Base-by-base conservation (phyloP, 2,888 invertebrate genomes). In the Steinernema hermaphroditum region DNA sequence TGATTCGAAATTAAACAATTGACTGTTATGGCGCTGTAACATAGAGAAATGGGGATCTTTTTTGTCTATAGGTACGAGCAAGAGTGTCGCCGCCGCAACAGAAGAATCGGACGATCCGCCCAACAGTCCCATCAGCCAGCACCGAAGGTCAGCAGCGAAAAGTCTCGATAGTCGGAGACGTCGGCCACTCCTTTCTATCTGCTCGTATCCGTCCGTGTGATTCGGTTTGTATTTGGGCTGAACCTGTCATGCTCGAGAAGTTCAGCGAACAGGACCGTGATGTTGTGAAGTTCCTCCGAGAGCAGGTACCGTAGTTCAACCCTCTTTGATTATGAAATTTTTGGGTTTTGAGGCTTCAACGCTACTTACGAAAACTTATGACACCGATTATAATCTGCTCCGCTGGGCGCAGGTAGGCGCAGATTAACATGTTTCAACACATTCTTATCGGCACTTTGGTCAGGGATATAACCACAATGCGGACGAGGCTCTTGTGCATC, bases 311-410 rank as follows among this genome's bases (percentile, higher is more conserved):
- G 57, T 69, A 29, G 16, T 37, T 16, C 6, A 41, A 16, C 16
- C 62, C 34, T 46, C 2, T 16, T 19, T 0, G 54, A 22, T 32
- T 27, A n/a, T 19, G 29, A 43, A 24, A 32, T 27, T 4, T 2
- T 16, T 22, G 43, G 8, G 4, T 27, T 22, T 27, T 22, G 19
- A 43, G 27, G 69, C 57, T 69, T 54, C 37, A 1, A 2, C 19
- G 19, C 54, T 69, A n/a, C 75, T 82, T 14, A 78, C 81, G 22
- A 72, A 74, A 0, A 73, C 79, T 34, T 82, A 79, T 73, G 80
- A 80, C 57, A 79, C 79, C 9, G 80, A 82, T 50, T 81, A 77
- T 74, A 82, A 82, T 68, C 76, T 82, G 24, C 78, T 81, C 9
- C 74, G 82, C 74, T 82, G 82, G 82, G 80, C 78, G 19, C 80